Percentiles rank a stretch among this genome's conserved stretches.
phyloP scores from a whole-genome alignment of 2,113 vertebrate species.

The Hymenochirus boettgeri region DNA sequence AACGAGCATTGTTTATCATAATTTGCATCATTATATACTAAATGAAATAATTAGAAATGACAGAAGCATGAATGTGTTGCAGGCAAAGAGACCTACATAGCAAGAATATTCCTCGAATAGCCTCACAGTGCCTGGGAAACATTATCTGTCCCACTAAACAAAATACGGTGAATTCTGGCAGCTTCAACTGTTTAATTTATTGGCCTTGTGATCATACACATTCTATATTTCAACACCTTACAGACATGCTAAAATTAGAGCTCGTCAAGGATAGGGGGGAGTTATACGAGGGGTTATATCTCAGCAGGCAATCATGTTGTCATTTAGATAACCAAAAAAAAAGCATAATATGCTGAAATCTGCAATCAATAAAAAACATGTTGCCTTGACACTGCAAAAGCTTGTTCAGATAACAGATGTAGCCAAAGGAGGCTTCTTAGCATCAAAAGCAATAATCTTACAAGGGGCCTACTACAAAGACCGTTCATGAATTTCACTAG shows the following conservation, averaged over 20 bases:
- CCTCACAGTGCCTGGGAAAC: not conserved
- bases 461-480: constrained; percentile 34
- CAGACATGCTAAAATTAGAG: not conserved
- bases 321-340: constrained; percentile 29
- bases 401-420: constrained; percentile 35
- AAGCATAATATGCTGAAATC: constrained; percentile 29
- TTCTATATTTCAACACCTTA: not conserved
- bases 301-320: constrained; percentile 10
- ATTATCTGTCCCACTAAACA: not conserved
- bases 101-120: not conserved
- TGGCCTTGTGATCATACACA: not conserved
- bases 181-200: not conserved
- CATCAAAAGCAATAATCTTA: constrained; percentile 33
- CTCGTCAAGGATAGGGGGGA: not conserved
- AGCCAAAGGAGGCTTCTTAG: constrained; percentile 36
- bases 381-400: constrained; percentile 37
- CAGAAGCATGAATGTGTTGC: not conserved
- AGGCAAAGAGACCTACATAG: not conserved
- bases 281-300: constrained; percentile 1
- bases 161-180: not conserved
- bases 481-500: constrained; percentile 37
- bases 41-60: too few relatives aligned
- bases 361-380: constrained; percentile 35
- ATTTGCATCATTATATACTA: too few relatives aligned
- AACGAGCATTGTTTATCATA: too few relatives aligned